phyloP scores from a whole-genome alignment of 2,113 vertebrate genomes.

The Pantherophis guttatus region DNA sequence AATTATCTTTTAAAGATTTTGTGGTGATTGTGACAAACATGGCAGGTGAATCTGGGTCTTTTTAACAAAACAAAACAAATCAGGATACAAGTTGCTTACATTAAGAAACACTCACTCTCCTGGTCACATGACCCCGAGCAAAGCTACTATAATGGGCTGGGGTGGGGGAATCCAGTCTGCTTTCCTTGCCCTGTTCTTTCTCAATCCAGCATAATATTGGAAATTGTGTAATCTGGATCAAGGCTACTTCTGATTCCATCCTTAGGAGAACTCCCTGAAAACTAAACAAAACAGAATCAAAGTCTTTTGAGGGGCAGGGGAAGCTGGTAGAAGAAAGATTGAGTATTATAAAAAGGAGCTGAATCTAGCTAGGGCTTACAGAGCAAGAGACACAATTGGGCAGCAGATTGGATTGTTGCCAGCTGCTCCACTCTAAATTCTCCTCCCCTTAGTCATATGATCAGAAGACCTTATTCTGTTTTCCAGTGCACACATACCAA shows the following conservation, averaged over 20 bases:
- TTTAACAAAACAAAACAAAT: not conserved
- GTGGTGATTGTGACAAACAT: not conserved
- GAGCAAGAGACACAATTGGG: not conserved
- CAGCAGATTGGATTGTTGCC: not conserved
- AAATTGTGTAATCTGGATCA: not conserved
- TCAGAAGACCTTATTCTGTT: not conserved
- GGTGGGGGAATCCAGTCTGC: not conserved
- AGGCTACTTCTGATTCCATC: not conserved
- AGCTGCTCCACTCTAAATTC: not conserved
- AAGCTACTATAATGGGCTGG: not conserved
- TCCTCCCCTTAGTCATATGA: not conserved
- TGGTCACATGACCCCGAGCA: not conserved
- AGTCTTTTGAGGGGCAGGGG: not conserved
- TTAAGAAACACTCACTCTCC: not conserved
- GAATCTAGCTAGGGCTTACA: not conserved
- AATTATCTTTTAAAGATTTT: not conserved
- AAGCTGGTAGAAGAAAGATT: not conserved
- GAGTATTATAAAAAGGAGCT: not conserved
- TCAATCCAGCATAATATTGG: not conserved
- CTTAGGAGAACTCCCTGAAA: not conserved
- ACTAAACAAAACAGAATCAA: not conserved
- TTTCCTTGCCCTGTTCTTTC: not conserved
- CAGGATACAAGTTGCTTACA: not conserved
- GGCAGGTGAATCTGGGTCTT: not conserved
- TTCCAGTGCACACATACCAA: not conserved